These are phyloP conservation scores for Megalopta genalis DNA, from an alignment of 1,140 invertebrate species.

Conservation along the genomic window DNA sequence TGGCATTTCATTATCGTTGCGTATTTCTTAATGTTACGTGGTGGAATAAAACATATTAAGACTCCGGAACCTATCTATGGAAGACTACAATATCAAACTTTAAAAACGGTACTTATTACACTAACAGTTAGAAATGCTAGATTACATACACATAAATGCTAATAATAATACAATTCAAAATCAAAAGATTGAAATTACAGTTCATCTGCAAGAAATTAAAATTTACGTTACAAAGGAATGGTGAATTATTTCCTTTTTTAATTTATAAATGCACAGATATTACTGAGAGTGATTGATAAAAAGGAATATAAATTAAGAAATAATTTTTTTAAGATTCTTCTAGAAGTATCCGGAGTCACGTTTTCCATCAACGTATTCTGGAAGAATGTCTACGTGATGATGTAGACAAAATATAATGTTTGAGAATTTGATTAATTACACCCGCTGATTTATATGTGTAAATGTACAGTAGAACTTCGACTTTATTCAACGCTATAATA, in stretches of 20 bases:
- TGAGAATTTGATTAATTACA: constrained; percentile 63
- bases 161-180: neutral
- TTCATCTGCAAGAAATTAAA: neutral
- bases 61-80: constrained; percentile 58
- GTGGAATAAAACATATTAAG: constrained; percentile 54
- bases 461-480: constrained; percentile 48
- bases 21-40: constrained; percentile 54
- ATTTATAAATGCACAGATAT: constrained; percentile 3
- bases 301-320: neutral
- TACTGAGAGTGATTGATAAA: neutral
- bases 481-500: constrained; percentile 4
- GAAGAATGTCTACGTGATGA: constrained; percentile 63
- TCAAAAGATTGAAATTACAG: neutral
- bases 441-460: constrained; percentile 44
- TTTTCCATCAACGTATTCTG: constrained; percentile 54
- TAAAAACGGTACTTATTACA: neutral
- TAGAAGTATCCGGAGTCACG: constrained; percentile 34
- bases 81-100: constrained; percentile 21
- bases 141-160: neutral
- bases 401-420: constrained; percentile 51
- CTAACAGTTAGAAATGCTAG: neutral
- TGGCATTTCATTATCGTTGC: constrained; percentile 58
- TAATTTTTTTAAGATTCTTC: constrained; percentile 1
- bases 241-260: neutral
- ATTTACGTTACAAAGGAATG: too few species aligned